Evolutionary conservation across 2,888 invertebrate genomes (phyloP).

Genomic region (Caenorhabditis auriculariae): DNA sequence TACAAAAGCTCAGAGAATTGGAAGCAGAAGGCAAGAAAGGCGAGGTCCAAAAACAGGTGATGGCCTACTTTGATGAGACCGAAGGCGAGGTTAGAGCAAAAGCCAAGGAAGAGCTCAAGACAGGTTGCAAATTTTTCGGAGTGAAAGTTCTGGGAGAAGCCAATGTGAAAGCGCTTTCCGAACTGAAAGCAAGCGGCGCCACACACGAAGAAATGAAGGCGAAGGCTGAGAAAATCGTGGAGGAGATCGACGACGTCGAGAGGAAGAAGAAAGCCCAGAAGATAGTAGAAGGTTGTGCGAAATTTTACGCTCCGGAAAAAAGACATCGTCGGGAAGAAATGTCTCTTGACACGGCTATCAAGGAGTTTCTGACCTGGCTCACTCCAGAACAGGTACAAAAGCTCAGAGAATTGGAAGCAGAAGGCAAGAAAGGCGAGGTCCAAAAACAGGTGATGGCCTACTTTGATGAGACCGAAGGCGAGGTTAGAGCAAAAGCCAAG

Average conservation of each 20-base stretch:
- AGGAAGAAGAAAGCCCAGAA: conserved; percentile 38
- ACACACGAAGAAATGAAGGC: conserved; percentile 22
- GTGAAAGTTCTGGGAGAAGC: conserved; percentile 37
- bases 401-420: conserved; percentile 32
- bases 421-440: conserved; percentile 33
- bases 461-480: conserved; percentile 39
- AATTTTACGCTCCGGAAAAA: no score
- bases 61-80: conserved; percentile 30
- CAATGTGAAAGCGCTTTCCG: conserved; percentile 32
- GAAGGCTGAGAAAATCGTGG: conserved; percentile 33
- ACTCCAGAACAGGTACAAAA: conserved; percentile 41
- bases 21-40: conserved; percentile 38
- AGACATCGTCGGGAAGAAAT: conserved; percentile 8
- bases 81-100: conserved; percentile 41
- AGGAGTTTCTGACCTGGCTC: conserved; percentile 29
- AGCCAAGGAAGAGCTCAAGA: conserved; percentile 42
- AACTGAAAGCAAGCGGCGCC: conserved; percentile 33
- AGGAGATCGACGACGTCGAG: conserved; percentile 31
- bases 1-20: conserved; percentile 31
- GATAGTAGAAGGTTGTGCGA: no score
- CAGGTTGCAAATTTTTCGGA: conserved; percentile 40
- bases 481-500: conserved; percentile 38
- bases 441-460: conserved; percentile 29
- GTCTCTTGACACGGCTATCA: conserved; percentile 9
- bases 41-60: conserved; percentile 25